Evolutionary conservation across 2,888 invertebrate species (phyloP).

Genomic region (Sesia apiformis): DNA sequence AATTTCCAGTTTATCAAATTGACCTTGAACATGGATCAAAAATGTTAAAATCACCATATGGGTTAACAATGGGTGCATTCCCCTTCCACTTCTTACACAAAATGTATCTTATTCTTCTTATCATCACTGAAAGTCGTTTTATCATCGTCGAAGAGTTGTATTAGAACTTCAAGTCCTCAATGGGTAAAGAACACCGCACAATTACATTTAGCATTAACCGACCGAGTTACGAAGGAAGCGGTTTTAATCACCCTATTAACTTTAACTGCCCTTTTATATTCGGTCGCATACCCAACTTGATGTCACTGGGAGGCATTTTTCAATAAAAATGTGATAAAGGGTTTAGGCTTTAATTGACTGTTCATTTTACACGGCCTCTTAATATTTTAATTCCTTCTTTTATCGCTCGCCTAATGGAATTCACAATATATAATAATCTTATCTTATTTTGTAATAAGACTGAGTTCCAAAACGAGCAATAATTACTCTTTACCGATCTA

Average conservation of each 20-base stretch:
- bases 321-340: slow-evolving; percentile 52
- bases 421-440: slow-evolving; percentile 15
- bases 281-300: slow-evolving; percentile 15
- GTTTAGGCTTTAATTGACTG: slow-evolving; percentile 67
- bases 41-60: no score
- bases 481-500: no score
- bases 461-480: no score
- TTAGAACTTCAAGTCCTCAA: slow-evolving; percentile 15
- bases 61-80: no score
- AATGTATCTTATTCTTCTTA: no score
- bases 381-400: slow-evolving; percentile 11
- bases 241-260: background rate
- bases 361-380: slow-evolving; percentile 22
- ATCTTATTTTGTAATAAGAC: slow-evolving; percentile 14
- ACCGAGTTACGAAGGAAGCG: slow-evolving; percentile 14
- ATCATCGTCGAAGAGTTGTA: background rate
- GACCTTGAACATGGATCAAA: no score
- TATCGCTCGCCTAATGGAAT: slow-evolving; percentile 13
- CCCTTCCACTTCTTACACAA: no score
- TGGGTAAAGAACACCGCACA: slow-evolving; percentile 49
- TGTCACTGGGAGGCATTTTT: slow-evolving; percentile 36
- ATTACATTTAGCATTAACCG: slow-evolving; percentile 31
- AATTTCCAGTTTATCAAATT: no score
- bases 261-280: slow-evolving; percentile 19
- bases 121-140: background rate